Percentiles rank a stretch among this genome's conserved stretches.
These are phyloP conservation scores for Limanda limanda DNA, from an alignment of 2,113 vertebrate genomes.

Conservation along the genomic window DNA sequence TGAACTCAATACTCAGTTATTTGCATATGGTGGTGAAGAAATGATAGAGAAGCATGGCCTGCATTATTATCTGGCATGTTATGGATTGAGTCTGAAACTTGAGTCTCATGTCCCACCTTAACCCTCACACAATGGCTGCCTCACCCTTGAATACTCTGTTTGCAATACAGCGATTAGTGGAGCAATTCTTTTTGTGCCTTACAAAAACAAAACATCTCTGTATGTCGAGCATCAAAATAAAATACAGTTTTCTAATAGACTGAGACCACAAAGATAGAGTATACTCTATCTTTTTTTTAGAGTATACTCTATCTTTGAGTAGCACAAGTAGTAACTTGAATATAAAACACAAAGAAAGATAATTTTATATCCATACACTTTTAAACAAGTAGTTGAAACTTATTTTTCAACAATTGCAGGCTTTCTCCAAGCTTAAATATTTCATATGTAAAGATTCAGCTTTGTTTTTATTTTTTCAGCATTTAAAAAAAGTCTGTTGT, in stretches of 20 bases:
- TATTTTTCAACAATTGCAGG: too few relatives aligned
- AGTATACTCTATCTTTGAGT: not conserved
- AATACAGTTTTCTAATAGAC: too few relatives aligned
- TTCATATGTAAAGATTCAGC: not conserved
- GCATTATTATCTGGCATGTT: not conserved
- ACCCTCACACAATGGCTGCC: not conserved
- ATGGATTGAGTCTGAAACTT: not conserved
- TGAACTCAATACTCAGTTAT: not conserved
- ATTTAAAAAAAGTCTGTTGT: not conserved
- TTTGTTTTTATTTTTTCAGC: not conserved
- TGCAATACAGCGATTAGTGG: not conserved
- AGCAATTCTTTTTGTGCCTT: not conserved
- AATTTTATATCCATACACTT: not conserved
- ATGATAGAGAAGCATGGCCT: not conserved
- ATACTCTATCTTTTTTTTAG: too few relatives aligned
- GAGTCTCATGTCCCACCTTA: not conserved
- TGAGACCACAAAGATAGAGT: not conserved
- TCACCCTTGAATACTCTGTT: not conserved
- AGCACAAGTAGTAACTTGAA: not conserved
- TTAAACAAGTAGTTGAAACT: too few relatives aligned
- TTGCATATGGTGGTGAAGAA: not conserved
- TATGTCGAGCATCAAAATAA: too few relatives aligned
- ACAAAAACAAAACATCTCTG: not conserved
- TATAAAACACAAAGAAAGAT: not conserved
- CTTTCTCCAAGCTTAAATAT: not conserved